Evolutionary conservation across 2,797 vertebrate genomes (phyloP).

Genomic region (Siniperca undulata): DNA sequence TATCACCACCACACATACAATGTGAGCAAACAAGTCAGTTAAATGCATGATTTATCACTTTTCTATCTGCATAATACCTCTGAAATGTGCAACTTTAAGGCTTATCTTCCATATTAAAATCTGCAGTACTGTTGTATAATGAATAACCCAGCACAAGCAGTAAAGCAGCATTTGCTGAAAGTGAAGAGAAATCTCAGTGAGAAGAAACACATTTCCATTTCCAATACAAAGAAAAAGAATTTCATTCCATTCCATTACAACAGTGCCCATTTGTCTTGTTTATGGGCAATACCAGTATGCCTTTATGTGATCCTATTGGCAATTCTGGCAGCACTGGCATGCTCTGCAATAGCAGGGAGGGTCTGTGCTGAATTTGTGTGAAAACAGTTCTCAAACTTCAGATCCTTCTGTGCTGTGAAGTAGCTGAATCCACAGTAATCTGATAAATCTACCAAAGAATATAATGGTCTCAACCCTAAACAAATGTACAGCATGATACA

Average conservation of each 20-base stretch:
- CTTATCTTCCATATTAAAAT: neutral
- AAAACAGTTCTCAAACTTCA: conserved; percentile 31
- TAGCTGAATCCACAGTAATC: conserved; percentile 5
- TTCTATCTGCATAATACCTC: neutral
- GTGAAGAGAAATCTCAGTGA: neutral
- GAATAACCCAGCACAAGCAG: conserved; percentile 6
- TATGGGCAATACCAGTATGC: conserved; percentile 35
- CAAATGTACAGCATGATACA: neutral
- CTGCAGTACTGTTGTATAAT: neutral
- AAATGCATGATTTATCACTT: neutral
- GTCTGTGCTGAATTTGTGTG: conserved; percentile 30
- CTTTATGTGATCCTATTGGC: conserved; percentile 39
- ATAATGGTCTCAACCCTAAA: neutral
- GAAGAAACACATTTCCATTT: conserved; percentile 11
- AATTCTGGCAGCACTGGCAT: conserved; percentile 8
- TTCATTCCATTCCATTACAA: conserved; percentile 34
- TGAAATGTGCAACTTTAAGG: neutral
- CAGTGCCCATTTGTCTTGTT: conserved; percentile 41
- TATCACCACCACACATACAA: neutral
- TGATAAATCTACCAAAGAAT: neutral
- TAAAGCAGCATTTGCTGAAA: neutral
- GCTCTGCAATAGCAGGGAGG: neutral
- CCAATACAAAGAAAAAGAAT: neutral
- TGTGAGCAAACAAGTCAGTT: neutral
- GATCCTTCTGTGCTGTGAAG: conserved; percentile 24